A percentile compares a stretch with the other conserved stretches of the same genome.
Evolutionary conservation across 2,888 invertebrate genomes (phyloP).

Genomic region (Trileptium ribeirensis): DNA sequence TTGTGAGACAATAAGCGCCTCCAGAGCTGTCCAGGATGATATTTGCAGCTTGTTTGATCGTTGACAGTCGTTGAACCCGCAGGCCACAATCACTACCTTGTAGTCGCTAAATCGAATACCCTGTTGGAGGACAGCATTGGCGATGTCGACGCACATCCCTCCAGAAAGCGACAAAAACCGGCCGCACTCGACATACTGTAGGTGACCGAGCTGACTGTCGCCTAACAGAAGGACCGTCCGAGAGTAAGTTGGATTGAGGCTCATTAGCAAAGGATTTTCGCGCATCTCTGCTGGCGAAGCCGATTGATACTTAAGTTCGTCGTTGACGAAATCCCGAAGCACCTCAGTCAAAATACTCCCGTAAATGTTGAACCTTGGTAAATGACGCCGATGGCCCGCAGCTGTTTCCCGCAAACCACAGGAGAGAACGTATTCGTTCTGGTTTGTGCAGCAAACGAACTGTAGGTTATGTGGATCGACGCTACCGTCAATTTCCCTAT

Average conservation of each 20-base stretch:
- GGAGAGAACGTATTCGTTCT: neutral
- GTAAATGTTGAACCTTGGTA: neutral
- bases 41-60: neutral
- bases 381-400: neutral
- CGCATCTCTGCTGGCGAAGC: neutral
- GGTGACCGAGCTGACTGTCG: neutral
- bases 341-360: neutral
- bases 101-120: neutral
- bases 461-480: neutral
- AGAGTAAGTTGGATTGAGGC: neutral
- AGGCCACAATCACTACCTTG: neutral
- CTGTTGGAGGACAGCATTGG: neutral
- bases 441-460: neutral
- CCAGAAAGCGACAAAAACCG: neutral
- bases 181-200: neutral
- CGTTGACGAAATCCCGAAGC: neutral
- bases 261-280: neutral
- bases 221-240: neutral
- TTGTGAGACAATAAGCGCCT: neutral
- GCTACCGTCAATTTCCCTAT: neutral
- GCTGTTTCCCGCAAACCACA: neutral
- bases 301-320: neutral
- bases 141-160: neutral
- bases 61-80: neutral
- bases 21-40: neutral